Conservation (phyloP, 2,797 vertebrate species). For the Sternarchorhynchus goeldii region DNA sequence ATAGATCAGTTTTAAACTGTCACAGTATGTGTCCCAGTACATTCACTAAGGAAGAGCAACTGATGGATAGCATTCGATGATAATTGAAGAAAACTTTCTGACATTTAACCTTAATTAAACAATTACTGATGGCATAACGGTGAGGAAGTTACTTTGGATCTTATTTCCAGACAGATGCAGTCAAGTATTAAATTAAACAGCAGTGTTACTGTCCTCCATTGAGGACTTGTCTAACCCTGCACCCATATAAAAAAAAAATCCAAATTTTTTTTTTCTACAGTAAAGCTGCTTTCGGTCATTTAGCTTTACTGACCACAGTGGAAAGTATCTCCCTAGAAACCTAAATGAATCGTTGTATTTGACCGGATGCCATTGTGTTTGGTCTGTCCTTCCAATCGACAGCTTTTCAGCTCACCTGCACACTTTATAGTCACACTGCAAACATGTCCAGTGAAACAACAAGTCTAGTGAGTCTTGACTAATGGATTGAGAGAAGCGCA, state of each 20-base stretch:
- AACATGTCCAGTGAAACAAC: conserved; percentile 63
- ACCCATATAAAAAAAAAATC: no score
- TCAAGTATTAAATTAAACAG: no score
- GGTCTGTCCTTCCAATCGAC: conserved; percentile 52
- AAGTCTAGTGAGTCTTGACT: conserved; percentile 64
- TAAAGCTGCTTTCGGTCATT: conserved; percentile 10
- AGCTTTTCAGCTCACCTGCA: conserved; percentile 56
- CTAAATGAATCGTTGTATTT: conserved; percentile 44
- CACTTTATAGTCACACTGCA: conserved; percentile 56
- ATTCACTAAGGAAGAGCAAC: no score
- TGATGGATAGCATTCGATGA: no score
- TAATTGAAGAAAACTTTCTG: not conserved
- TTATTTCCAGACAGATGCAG: no score
- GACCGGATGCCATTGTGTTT: conserved; percentile 59
- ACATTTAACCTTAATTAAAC: not conserved
- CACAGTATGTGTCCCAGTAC: no score
- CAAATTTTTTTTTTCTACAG: no score
- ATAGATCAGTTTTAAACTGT: no score
- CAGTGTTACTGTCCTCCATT: no score
- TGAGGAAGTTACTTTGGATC: no score
- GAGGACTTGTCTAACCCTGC: no score
- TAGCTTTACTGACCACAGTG: conserved; percentile 12
- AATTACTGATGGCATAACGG: no score
- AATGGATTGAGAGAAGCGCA: conserved; percentile 76
- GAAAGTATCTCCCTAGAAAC: conserved; percentile 40